Evolutionary conservation across 2,113 vertebrate species (phyloP).

Genomic region (Mirounga angustirostris): DNA sequence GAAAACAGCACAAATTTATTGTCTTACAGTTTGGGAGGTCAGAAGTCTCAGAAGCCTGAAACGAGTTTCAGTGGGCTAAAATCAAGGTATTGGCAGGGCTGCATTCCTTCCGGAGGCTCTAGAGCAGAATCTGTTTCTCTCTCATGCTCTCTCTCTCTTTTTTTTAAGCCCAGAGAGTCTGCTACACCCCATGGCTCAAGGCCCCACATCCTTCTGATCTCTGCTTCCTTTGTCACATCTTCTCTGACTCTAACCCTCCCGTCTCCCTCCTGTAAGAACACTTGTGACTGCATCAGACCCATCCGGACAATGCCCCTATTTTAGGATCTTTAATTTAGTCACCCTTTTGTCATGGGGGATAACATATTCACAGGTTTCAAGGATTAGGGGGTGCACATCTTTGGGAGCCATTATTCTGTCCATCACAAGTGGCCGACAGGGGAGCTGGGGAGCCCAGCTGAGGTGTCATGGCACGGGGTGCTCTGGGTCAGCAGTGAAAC

Average conservation of each 20-base stretch:
- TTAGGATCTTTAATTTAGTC: background rate
- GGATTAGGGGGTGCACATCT: background rate
- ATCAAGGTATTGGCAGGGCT: background rate
- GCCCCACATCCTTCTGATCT: background rate
- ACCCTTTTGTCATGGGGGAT: background rate
- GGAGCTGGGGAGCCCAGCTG: background rate
- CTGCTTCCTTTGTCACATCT: background rate
- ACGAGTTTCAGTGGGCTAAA: background rate
- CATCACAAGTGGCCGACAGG: background rate
- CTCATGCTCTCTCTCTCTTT: background rate
- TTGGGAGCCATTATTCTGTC: background rate
- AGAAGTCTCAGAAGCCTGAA: background rate
- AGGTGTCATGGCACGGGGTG: background rate
- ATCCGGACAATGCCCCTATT: background rate
- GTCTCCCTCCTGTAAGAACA: background rate
- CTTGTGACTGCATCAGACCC: background rate
- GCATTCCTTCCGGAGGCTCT: background rate
- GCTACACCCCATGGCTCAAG: background rate
- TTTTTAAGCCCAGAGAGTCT: background rate
- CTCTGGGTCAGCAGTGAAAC: background rate
- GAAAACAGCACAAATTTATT: constrained; percentile 38
- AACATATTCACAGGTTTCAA: background rate
- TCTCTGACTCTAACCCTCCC: background rate
- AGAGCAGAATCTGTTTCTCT: background rate
- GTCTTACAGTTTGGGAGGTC: background rate